Conservation (phyloP, 2,113 vertebrate species). For the Turnix velox region DNA sequence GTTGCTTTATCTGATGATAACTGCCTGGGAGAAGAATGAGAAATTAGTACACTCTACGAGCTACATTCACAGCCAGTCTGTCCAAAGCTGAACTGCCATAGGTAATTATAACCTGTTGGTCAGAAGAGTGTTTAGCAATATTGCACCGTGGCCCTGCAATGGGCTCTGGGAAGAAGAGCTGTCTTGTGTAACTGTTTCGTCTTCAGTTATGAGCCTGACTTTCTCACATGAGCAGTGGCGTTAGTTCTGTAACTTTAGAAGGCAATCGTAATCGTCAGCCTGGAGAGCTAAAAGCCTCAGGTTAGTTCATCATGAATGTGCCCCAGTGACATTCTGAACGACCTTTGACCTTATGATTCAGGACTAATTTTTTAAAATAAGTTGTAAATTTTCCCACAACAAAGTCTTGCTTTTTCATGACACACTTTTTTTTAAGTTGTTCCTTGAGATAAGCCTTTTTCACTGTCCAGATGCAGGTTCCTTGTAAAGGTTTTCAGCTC, state of each 20-base stretch:
- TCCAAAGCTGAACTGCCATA: not conserved
- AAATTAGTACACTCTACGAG: not conserved
- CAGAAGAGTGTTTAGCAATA: not conserved
- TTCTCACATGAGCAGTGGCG: accelerated
- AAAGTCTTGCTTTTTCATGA: too few species aligned
- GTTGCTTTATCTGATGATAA: not conserved
- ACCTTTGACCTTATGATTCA: not conserved
- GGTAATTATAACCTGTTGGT: not conserved
- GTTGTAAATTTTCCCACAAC: not conserved
- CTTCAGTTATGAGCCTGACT: not conserved
- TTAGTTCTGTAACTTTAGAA: not conserved
- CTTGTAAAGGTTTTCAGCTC: not conserved
- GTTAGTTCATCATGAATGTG: not conserved
- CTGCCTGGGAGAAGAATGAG: not conserved
- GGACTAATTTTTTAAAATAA: not conserved
- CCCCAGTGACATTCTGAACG: not conserved
- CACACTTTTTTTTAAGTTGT: too few species aligned
- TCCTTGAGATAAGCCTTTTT: not conserved
- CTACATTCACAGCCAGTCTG: not conserved
- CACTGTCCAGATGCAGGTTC: not conserved
- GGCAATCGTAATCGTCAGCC: not conserved
- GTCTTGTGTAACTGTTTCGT: not conserved
- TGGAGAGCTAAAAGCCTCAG: not conserved
- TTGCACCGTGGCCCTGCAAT: not conserved
- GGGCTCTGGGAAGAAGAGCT: not conserved